Evolutionary conservation across 1,140 invertebrate genomes (phyloP).

Genomic region (Platorchestia sp.): DNA sequence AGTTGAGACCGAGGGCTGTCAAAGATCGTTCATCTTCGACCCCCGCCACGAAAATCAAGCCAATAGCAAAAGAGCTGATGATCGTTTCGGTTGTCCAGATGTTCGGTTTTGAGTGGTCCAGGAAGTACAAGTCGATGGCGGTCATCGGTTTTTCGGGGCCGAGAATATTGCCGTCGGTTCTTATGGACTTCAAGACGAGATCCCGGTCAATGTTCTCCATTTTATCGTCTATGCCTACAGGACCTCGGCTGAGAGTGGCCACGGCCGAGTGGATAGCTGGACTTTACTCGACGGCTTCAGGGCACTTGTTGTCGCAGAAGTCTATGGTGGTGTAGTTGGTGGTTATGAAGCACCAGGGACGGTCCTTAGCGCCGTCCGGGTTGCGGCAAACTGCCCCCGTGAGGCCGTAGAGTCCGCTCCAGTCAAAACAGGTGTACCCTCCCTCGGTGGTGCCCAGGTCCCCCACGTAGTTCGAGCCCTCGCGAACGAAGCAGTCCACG

Average conservation of each 20-base stretch:
- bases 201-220: slow-evolving; percentile 58
- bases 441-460: slow-evolving; percentile 58
- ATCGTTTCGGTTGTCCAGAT: slow-evolving; percentile 57
- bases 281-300: slow-evolving; percentile 58
- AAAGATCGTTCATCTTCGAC: not conserved
- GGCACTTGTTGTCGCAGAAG: slow-evolving; percentile 60
- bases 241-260: slow-evolving; percentile 57
- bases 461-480: slow-evolving; percentile 56
- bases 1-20: not conserved
- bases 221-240: slow-evolving; percentile 59
- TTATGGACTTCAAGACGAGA: slow-evolving; percentile 60
- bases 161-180: slow-evolving; percentile 57
- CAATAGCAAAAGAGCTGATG: slow-evolving; percentile 33
- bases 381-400: slow-evolving; percentile 56
- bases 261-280: slow-evolving; percentile 59
- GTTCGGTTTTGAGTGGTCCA: slow-evolving; percentile 48
- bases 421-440: slow-evolving; percentile 57
- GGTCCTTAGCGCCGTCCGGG: slow-evolving; percentile 56
- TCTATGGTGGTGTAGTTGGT: slow-evolving; percentile 53
- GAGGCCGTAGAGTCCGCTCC: slow-evolving; percentile 43
- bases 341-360: slow-evolving; percentile 60
- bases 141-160: slow-evolving; percentile 60
- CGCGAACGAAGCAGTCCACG: slow-evolving; percentile 57
- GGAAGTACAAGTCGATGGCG: slow-evolving; percentile 58
- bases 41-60: slow-evolving; percentile 60